Conservation (phyloP, 1,140 invertebrate genomes). For the Tetramorium parvispinum region DNA sequence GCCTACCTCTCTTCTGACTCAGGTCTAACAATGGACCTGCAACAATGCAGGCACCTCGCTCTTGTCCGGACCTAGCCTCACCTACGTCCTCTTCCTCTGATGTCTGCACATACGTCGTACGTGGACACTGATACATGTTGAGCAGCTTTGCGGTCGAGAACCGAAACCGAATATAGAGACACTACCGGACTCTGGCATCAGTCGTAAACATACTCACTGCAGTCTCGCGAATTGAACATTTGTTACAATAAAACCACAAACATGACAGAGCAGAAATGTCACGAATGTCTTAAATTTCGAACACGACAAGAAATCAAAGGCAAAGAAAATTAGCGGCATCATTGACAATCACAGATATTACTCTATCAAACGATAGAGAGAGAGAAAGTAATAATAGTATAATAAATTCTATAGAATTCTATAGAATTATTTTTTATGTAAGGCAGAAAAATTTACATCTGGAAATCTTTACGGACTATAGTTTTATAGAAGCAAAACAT, state of each 20-base stretch:
- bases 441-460: background rate
- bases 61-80: conserved; percentile 57
- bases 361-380: background rate
- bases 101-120: conserved; percentile 44
- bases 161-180: conserved; percentile 64
- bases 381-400: background rate
- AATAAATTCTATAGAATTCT: background rate
- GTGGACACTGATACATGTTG: conserved; percentile 70
- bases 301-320: background rate
- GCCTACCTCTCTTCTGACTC: conserved; percentile 74
- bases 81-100: conserved; percentile 62
- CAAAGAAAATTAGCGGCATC: background rate
- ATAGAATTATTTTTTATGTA: background rate
- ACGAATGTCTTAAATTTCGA: background rate
- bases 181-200: conserved; percentile 31
- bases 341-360: background rate
- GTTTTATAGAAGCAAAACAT: background rate
- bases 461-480: background rate
- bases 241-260: conserved; percentile 44
- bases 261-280: background rate
- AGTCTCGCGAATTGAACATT: conserved; percentile 32
- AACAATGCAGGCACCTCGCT: conserved; percentile 73
- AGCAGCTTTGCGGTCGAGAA: conserved; percentile 52
- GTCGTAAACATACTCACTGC: conserved; percentile 51
- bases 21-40: conserved; percentile 74